Evolutionary conservation across 2,113 vertebrate species (phyloP).

Genomic region (Chascanopsetta lugubris): DNA sequence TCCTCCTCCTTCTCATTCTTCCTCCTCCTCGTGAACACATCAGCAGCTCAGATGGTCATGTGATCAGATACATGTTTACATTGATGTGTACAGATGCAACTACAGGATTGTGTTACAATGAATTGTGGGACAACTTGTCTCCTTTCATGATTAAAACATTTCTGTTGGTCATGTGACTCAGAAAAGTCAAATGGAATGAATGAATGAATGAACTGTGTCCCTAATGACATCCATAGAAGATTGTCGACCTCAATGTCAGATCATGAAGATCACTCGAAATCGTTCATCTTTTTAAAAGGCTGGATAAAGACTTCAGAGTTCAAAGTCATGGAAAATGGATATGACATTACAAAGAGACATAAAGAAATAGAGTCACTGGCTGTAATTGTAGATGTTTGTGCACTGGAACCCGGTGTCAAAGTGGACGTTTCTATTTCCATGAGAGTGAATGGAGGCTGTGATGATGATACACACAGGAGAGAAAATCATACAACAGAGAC

Average conservation of each 20-base stretch:
- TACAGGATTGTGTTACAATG: too few species aligned
- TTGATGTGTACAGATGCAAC: too few species aligned
- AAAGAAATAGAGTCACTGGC: background rate
- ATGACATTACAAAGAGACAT: background rate
- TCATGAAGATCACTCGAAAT: background rate
- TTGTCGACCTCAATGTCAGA: too few species aligned
- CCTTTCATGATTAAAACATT: too few species aligned
- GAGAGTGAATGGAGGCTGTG: slow-evolving; percentile 19
- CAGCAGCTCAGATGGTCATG: too few species aligned
- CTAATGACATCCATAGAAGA: too few species aligned
- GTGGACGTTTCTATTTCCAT: slow-evolving; percentile 13
- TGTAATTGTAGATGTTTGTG: slow-evolving; percentile 36
- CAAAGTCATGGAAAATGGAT: background rate
- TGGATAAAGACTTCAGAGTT: background rate
- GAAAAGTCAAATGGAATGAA: too few species aligned
- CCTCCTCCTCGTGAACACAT: too few species aligned
- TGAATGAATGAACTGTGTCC: too few species aligned
- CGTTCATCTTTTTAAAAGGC: background rate
- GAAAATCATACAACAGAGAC: slow-evolving; percentile 40
- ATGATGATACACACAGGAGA: slow-evolving; percentile 6
- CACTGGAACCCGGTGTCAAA: slow-evolving; percentile 16
- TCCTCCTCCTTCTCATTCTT: background rate
- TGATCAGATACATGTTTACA: too few species aligned
- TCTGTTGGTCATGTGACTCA: too few species aligned
- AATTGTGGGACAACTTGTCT: too few species aligned